phyloP scores from a whole-genome alignment of 2,888 invertebrate genomes.

The Thera britannica region DNA sequence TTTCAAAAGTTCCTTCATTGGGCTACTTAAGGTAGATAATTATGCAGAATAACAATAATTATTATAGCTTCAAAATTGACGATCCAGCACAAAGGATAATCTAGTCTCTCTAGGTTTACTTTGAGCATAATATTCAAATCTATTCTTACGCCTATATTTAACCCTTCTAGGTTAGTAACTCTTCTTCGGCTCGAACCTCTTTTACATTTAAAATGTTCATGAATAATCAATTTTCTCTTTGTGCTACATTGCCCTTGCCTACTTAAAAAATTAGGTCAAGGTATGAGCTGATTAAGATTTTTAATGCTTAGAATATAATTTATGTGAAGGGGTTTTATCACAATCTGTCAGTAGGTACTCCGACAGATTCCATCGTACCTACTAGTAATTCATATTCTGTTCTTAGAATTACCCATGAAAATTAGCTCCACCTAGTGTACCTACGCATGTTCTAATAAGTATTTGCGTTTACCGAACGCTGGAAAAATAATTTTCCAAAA shows the following conservation, averaged over 20 bases:
- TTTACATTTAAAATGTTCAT: conserved; percentile 56
- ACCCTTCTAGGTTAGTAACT: background rate
- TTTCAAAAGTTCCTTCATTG: too few species aligned
- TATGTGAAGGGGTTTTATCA: conserved; percentile 11
- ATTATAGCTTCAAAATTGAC: too few species aligned
- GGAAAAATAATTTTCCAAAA: too few species aligned
- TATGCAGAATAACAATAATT: too few species aligned
- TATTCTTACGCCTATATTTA: background rate
- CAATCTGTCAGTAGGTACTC: background rate
- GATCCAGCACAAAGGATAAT: background rate
- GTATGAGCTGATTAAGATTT: conserved; percentile 46
- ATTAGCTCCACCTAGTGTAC: too few species aligned
- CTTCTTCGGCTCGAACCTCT: conserved; percentile 40
- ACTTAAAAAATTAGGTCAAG: conserved; percentile 47
- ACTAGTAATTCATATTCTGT: too few species aligned
- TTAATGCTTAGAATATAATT: conserved; percentile 41
- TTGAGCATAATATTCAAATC: background rate
- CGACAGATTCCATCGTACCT: too few species aligned
- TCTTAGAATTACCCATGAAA: too few species aligned
- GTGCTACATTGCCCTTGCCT: conserved; percentile 42
- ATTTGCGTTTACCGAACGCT: too few species aligned
- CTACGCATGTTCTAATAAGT: too few species aligned
- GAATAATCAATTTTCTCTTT: conserved; percentile 54
- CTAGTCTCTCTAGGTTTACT: too few species aligned
- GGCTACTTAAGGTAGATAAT: too few species aligned